Conservation (phyloP, 2,888 invertebrate genomes). For the Labia minor region DNA sequence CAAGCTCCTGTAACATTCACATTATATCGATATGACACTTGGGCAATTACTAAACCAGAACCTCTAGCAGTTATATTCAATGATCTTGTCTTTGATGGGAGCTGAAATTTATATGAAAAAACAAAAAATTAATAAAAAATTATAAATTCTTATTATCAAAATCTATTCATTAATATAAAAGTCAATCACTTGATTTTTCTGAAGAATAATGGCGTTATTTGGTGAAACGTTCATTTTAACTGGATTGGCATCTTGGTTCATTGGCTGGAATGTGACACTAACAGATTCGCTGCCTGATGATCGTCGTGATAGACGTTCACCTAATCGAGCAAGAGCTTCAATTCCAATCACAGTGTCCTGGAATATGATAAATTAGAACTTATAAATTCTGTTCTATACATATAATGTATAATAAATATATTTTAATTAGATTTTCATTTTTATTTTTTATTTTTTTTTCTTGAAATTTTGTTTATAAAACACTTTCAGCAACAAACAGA, state of each 20-base stretch:
- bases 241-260: conserved; percentile 35
- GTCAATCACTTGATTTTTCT: conserved; percentile 57
- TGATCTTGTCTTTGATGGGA: conserved; percentile 45
- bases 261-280: conserved; percentile 40
- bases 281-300: conserved; percentile 38
- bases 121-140: conserved; percentile 19
- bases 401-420: too few relatives aligned
- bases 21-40: conserved; percentile 69
- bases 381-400: too few relatives aligned
- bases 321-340: conserved; percentile 56
- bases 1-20: conserved; percentile 78
- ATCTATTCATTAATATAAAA: not conserved
- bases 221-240: conserved; percentile 53
- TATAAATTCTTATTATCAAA: too few relatives aligned
- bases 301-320: conserved; percentile 42
- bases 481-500: too few relatives aligned
- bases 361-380: conserved; percentile 25
- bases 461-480: too few relatives aligned
- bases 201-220: conserved; percentile 70
- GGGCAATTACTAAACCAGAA: conserved; percentile 64
- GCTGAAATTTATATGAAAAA: conserved; percentile 34
- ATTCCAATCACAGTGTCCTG: conserved; percentile 66
- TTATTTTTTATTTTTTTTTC: too few relatives aligned
- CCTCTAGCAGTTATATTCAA: conserved; percentile 69
- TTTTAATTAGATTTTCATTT: too few relatives aligned